These are phyloP conservation scores for Seriola dumerili DNA, from an alignment of 2,113 vertebrate genomes.

Conservation along the genomic window DNA sequence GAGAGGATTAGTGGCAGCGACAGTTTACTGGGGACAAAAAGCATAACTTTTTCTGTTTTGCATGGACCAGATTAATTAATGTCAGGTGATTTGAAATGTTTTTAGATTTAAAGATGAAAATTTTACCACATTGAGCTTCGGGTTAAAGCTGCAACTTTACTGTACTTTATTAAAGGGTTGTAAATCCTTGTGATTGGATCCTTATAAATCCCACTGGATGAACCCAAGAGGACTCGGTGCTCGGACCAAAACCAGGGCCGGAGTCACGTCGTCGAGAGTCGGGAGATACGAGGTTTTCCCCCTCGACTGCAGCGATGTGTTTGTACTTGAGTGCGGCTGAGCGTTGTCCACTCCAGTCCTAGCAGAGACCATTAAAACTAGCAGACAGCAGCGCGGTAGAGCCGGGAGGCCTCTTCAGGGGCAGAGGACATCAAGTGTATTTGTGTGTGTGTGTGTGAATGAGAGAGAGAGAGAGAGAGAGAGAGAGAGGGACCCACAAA, in stretches of 20 bases:
- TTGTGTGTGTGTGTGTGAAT: conserved; percentile 20
- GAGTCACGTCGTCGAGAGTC: not conserved
- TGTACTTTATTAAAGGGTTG: not conserved
- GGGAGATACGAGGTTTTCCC: conserved; percentile 3
- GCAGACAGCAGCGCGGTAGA: conserved; percentile 56
- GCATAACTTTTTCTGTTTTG: not conserved
- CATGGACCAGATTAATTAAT: not conserved
- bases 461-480: not conserved
- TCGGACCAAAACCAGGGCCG: not conserved
- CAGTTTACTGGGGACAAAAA: not conserved
- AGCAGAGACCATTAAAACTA: conserved; percentile 44
- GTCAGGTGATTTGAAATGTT: not conserved
- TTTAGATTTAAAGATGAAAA: not conserved
- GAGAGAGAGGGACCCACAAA: conserved; percentile 20
- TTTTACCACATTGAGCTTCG: not conserved
- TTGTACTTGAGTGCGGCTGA: conserved; percentile 29
- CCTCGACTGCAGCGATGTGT: conserved; percentile 1
- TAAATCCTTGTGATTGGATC: not conserved
- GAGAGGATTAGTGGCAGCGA: not conserved
- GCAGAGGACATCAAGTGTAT: conserved; percentile 54
- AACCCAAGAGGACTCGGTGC: not conserved
- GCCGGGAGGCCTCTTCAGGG: conserved; percentile 64
- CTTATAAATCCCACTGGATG: conserved; percentile 5
- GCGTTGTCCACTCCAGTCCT: conserved; percentile 43
- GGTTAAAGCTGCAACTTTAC: not conserved